Evolutionary conservation across 92 coral and sea anemone species (phyloP), one percentile per base, ranked within the genome.

Genomic region (Heteractis magnifica): DNA sequence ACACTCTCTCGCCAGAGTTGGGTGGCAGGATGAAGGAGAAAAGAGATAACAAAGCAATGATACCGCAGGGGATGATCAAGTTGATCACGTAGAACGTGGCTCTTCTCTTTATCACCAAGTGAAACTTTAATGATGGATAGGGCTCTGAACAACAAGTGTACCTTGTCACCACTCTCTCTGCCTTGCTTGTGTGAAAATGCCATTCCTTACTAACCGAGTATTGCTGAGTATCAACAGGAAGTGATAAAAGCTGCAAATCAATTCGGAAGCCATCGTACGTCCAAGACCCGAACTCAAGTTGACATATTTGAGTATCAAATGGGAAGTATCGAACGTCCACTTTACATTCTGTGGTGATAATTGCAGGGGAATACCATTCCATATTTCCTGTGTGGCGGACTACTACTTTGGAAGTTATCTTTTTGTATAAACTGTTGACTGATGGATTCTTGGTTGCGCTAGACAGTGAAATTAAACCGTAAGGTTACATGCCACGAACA

Each of bases 241-340:
- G 52, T 15, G 26, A 20, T 8, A 49, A 19, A 13, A 87, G 81
- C 21, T 92, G 84, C 55, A 90, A 68, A 77, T 90, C 92, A n/a
- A 88, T 20, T 58, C 76, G 53, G 0, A 52, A 16, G 6, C 92
- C 93, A 52, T 83, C 34, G 83, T 90, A 72, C 0, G 92, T 85
- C 97, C 97, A 92, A 60, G 94, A 90, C 3, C 97, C 97, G 58
- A 92, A 88, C 65, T 85, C 73, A 49, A 92, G 72, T 3, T 71
- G 77, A 55, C 97, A 92, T 6, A 18, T 73, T 59, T 92, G 97
- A 18, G 76, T 49, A 59, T 92, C 97, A 72, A 92, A 90, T 2
- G 97, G 97, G 55, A 90, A 92, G 79, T 81, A 77, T 0, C 58
- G 72, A 19, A 92, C 93, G 50, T 90, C 77, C 19, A 92, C 87